Base-by-base conservation (phyloP, 2,113 vertebrate genomes). In the Mungos mungo region DNA sequence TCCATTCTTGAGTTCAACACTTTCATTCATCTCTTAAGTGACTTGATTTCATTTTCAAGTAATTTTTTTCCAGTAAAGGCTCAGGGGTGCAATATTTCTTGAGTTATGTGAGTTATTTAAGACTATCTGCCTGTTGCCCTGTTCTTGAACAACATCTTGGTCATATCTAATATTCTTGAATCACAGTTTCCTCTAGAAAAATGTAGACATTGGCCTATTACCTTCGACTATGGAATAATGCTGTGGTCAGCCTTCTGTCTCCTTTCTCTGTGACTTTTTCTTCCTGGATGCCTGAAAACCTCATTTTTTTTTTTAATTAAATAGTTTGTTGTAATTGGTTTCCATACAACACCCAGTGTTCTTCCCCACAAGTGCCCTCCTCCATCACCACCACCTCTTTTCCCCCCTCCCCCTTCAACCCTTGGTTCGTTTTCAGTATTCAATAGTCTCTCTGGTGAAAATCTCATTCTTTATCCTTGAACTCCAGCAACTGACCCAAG, bases 41-140 rank as follows among this genome's bases (percentile, higher is more conserved):
- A 85, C 18, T 31, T 77, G 69, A 96, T 95, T 96, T 95, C 63
- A 90, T 89, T 92, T 96, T 93, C 81, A 90, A 92, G 68, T 90
- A 29, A 68, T 33, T 86, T 79, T 84, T 82, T 74, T 15, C 79
- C 50, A 88, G 35, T 60, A 66, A 95, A 63, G 71, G 84, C 82
- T 93, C 86, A 72, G 21, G 52, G 45, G 33, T 83, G 25, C 77
- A 83, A 5, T 79, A 92, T 95, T 95, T 96, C 33, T 69, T 83
- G 63, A 84, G 50, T 89, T 63, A n/a, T 47, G 60, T 86, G 79
- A 74, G 71, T 96, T 91, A 91, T 27, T 35, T 76, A 83, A 76
- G 87, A 88, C 38, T 23, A 82, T 33, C 16, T 97, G 13, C n/a
- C 35, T 21, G 12, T 41, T 68, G 16, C 13, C 69, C 19, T 93